Evolutionary conservation across 2,797 vertebrate genomes (phyloP).

Genomic region (Hipposideros larvatus): DNA sequence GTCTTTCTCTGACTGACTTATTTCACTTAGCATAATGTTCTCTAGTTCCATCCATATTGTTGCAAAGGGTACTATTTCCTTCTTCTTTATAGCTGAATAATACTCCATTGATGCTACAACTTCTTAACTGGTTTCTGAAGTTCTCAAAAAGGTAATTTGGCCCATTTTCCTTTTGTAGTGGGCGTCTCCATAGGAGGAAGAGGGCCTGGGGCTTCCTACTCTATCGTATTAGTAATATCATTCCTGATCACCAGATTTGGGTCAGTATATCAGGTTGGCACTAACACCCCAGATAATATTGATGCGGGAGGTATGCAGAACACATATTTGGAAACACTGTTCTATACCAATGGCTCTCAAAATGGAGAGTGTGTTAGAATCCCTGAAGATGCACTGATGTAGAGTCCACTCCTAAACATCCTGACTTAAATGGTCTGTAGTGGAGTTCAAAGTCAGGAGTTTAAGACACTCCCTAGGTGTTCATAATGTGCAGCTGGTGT

Average conservation of each 20-base stretch:
- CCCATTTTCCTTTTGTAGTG: not conserved
- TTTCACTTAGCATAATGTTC: too few species aligned
- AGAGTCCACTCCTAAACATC: not conserved
- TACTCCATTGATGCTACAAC: not conserved
- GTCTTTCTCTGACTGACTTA: too few species aligned
- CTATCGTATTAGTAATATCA: not conserved
- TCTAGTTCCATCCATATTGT: too few species aligned
- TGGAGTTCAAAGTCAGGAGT: not conserved
- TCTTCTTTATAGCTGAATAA: too few species aligned
- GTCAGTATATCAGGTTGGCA: not conserved
- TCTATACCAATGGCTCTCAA: not conserved
- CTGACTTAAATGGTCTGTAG: not conserved
- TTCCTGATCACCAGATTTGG: not conserved
- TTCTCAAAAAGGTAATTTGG: not conserved
- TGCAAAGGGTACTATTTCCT: too few species aligned
- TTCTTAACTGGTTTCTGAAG: not conserved
- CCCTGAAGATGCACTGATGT: not conserved
- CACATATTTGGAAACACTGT: not conserved
- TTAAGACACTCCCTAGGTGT: not conserved
- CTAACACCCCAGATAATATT: not conserved
- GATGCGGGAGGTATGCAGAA: not conserved
- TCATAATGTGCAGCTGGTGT: not conserved
- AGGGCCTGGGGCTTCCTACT: not conserved
- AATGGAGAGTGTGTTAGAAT: not conserved
- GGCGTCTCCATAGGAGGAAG: not conserved